Evolutionary conservation across 2,888 invertebrate genomes (phyloP).

Genomic region (Rhingia rostrata): DNA sequence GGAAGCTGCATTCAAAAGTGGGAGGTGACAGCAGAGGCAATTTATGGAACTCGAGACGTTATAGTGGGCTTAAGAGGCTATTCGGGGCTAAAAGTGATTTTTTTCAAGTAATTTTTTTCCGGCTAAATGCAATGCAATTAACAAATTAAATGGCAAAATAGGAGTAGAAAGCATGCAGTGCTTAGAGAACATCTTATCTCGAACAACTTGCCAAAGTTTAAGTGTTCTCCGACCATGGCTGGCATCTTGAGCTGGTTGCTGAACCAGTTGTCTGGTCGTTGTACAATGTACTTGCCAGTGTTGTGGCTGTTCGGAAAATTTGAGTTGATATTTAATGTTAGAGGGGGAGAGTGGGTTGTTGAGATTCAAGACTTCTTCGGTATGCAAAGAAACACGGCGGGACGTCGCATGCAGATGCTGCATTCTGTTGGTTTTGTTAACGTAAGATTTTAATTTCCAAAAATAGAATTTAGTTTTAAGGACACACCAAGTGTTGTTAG

Average conservation of each 20-base stretch:
- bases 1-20: background rate
- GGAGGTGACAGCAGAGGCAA: conserved; percentile 2
- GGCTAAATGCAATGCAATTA: conserved; percentile 53
- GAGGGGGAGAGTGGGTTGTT: background rate
- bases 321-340: conserved; percentile 15
- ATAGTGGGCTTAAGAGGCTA: conserved; percentile 37
- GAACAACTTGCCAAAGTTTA: conserved; percentile 24
- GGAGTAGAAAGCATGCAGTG: conserved; percentile 22
- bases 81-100: conserved; percentile 49
- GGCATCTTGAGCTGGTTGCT: conserved; percentile 8
- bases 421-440: conserved; percentile 11
- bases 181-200: conserved; percentile 18
- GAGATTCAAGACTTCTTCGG: conserved; percentile 31
- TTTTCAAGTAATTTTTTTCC: conserved; percentile 24
- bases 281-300: conserved; percentile 8
- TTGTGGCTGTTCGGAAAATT: conserved; percentile 17
- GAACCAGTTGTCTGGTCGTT: conserved; percentile 23
- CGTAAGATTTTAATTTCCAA: conserved; percentile 14
- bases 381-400: conserved; percentile 45
- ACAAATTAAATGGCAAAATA: conserved; percentile 50
- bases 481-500: conserved; percentile 2
- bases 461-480: conserved; percentile 27
- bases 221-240: conserved; percentile 38
- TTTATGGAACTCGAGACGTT: conserved; percentile 40
- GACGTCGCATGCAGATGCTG: conserved; percentile 40